Evolutionary conservation across 1,140 invertebrate species (phyloP).

Genomic region (Drosophila takahashii): DNA sequence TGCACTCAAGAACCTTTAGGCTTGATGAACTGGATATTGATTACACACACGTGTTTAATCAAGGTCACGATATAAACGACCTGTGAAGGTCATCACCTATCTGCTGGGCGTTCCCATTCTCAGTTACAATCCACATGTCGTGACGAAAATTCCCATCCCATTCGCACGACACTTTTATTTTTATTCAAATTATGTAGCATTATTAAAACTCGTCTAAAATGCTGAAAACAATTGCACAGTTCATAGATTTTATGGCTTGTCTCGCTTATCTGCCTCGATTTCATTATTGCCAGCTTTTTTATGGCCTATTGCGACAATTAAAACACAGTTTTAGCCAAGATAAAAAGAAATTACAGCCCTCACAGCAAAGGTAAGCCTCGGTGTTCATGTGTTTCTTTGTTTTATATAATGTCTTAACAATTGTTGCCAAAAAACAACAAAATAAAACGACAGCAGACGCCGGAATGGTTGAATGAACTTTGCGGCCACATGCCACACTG

Average conservation of each 20-base stretch:
- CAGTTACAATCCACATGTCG: slow-evolving; percentile 18
- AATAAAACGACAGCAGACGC: slow-evolving; percentile 1
- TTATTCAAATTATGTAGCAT: not conserved
- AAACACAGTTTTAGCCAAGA: slow-evolving; percentile 24
- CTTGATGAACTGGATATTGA: slow-evolving; percentile 24
- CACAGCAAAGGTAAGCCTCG: slow-evolving; percentile 6
- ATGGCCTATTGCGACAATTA: slow-evolving; percentile 43
- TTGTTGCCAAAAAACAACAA: slow-evolving; percentile 38
- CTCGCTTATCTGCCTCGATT: slow-evolving; percentile 24
- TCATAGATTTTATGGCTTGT: slow-evolving; percentile 10
- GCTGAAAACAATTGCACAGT: not conserved
- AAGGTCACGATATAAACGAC: slow-evolving; percentile 19
- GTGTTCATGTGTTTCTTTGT: slow-evolving; percentile 13
- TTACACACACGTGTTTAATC: slow-evolving; percentile 7
- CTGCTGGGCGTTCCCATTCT: slow-evolving; percentile 21
- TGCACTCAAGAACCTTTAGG: slow-evolving; percentile 28
- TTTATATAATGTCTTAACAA: slow-evolving; percentile 37
- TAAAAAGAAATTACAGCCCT: slow-evolving; percentile 40
- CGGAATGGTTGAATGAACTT: slow-evolving; percentile 40
- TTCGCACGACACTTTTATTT: slow-evolving; percentile 12
- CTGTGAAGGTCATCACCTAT: slow-evolving; percentile 20
- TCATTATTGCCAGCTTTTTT: slow-evolving; percentile 31
- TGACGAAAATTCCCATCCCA: slow-evolving; percentile 21
- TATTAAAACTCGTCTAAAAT: not conserved
- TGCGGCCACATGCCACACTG: slow-evolving; percentile 20